Evolutionary conservation across 2,888 invertebrate species (phyloP).

Genomic region (Watsonalla binaria): DNA sequence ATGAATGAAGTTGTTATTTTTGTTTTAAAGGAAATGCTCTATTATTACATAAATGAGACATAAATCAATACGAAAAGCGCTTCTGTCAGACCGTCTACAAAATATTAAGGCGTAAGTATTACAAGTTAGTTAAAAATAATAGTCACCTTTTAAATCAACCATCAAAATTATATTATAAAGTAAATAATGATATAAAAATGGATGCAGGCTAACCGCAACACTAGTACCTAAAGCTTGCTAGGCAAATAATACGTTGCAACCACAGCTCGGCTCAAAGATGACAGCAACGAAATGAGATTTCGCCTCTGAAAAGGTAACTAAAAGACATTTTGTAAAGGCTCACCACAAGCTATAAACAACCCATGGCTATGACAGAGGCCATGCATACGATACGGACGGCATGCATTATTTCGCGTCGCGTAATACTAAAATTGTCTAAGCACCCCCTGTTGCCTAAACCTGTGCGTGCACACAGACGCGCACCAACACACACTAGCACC

Average conservation of each 20-base stretch:
- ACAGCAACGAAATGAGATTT: slow-evolving; percentile 18
- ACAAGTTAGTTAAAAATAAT: too few relatives aligned
- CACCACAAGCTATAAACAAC: slow-evolving; percentile 34
- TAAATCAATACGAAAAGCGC: too few relatives aligned
- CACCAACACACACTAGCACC: slow-evolving; percentile 16
- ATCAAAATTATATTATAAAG: too few relatives aligned
- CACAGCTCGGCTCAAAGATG: background rate
- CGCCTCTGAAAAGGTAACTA: slow-evolving; percentile 29
- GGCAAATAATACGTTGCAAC: background rate
- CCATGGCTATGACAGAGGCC: slow-evolving; percentile 34
- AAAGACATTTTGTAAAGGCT: slow-evolving; percentile 31
- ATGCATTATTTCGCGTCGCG: slow-evolving; percentile 65
- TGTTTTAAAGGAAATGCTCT: too few relatives aligned
- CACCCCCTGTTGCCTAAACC: slow-evolving; percentile 62
- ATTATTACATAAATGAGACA: too few relatives aligned
- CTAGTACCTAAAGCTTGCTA: background rate
- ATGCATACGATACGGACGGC: slow-evolving; percentile 50
- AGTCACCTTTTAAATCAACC: too few relatives aligned
- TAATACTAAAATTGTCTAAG: slow-evolving; percentile 75
- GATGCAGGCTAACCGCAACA: too few relatives aligned
- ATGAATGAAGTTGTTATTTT: too few relatives aligned
- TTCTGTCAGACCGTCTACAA: too few relatives aligned
- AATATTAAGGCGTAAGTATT: too few relatives aligned
- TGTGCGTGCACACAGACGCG: slow-evolving; percentile 28
- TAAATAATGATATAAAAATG: too few relatives aligned